Evolutionary conservation across 2,888 invertebrate species (phyloP), one percentile per base, ranked within the genome.

Genomic region (Enchytraeus crypticus): DNA sequence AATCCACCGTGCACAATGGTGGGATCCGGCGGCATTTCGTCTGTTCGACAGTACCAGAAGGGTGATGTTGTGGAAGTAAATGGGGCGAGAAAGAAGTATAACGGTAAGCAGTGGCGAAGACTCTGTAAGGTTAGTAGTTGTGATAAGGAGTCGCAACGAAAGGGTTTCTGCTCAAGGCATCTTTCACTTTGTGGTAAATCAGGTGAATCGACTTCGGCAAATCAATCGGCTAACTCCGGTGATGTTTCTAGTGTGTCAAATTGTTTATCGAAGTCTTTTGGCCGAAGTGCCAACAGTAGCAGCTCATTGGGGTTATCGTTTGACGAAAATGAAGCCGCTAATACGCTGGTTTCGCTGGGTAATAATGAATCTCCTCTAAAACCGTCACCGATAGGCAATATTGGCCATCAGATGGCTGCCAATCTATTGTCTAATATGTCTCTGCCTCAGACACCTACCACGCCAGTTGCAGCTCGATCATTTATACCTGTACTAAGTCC

Each of bases 81-180:
- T 23, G 55, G 68, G 11, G 93, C 98, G 72, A 84, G 96, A 18
- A 98, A 98, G 83, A 98, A 97, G 82, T 98, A 93, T 81, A 98
- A 98, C 82, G 98, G 98, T 38, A 98, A 98, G 82, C 98, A 98
- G 79, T 98, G 97, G 98, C 85, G 97, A 66, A 84, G 97, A 72
- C 84, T 98, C 66, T 98, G 97, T 82, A 93, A 93, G 62, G 90
- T 90, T 79, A 90, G 91, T 73, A 90, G 90, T 59, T 97, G 96
- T 81, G 88, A 88, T 38, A 92, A 92, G 82, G 97, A 98, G 84
- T 96, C 96, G 74, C 97, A 98, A 81, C 84, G 97, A 45, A 84
- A 95, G 70, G 97, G 98, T 45, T 97, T 85, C 82, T 98, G 97
- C 80, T 98, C 97, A 26, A 83, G 97, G 57, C 97, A 98, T 82